A percentile compares a stretch with the other conserved stretches of the same genome.
Evolutionary conservation across 2,113 vertebrate genomes (phyloP).

Genomic region (Nothoprocta perdicaria): DNA sequence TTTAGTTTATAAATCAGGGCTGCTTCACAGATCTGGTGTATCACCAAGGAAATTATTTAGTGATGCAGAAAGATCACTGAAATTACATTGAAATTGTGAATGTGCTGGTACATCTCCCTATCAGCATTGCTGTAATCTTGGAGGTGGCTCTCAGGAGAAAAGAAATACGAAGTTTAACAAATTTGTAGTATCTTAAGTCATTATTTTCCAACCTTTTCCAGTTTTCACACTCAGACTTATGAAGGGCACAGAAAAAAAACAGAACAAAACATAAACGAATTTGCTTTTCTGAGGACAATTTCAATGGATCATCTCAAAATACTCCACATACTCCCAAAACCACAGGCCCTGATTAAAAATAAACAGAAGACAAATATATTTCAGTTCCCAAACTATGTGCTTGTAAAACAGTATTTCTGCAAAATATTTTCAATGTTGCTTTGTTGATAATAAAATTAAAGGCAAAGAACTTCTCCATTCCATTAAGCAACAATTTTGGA

Average conservation of each 20-base stretch:
- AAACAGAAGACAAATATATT: not conserved
- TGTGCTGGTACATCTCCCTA: not conserved
- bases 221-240: not conserved
- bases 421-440: not conserved
- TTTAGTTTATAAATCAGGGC: not conserved
- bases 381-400: not conserved
- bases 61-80: not conserved
- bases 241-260: not conserved
- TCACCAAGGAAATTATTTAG: not conserved
- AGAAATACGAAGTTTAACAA: not conserved
- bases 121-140: not conserved
- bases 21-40: not conserved
- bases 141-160: not conserved
- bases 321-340: not conserved
- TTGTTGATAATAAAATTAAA: not conserved
- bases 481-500: not conserved
- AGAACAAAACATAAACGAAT: not conserved
- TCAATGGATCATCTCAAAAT: not conserved
- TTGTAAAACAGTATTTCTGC: not conserved
- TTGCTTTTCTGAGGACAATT: not conserved
- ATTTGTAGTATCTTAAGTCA: not conserved
- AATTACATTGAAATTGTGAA: not conserved
- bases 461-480: not conserved
- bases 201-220: not conserved
- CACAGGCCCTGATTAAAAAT: not conserved